Percentiles rank a stretch among this genome's conserved stretches.
Evolutionary conservation across 2,888 invertebrate species (phyloP).

Genomic region (Hyalella azteca): DNA sequence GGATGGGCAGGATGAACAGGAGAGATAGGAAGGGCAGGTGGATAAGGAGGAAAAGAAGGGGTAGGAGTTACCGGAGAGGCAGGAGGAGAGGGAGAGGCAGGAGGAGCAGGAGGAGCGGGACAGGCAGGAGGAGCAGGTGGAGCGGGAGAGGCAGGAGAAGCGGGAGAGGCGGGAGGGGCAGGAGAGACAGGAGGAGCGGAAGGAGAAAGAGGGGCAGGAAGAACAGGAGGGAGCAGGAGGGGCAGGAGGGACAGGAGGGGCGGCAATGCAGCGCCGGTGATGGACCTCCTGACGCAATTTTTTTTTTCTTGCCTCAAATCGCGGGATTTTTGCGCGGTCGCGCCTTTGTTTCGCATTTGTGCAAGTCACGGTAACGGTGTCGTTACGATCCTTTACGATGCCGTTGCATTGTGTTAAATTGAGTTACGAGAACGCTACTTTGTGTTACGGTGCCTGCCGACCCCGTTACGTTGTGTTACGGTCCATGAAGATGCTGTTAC

Average conservation of each 20-base stretch:
- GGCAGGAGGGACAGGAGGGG: too few relatives aligned
- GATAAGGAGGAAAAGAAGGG: too few relatives aligned
- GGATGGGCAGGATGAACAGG: not conserved
- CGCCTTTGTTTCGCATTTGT: not conserved
- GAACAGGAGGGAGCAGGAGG: not conserved
- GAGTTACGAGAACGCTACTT: too few relatives aligned
- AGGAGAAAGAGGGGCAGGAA: constrained; percentile 1
- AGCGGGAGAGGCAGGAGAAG: not conserved
- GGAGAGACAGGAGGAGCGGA: not conserved
- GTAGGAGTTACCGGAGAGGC: constrained; percentile 4
- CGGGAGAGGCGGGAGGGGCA: not conserved
- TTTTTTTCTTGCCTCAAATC: too few relatives aligned
- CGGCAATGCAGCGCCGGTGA: not conserved
- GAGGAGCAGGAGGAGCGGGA: not conserved
- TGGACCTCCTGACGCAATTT: too few relatives aligned
- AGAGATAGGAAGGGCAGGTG: constrained; percentile 28
- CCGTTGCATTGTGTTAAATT: too few relatives aligned
- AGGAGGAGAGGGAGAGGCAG: constrained; percentile 30
- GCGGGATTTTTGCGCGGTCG: not conserved
- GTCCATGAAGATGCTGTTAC: too few relatives aligned
- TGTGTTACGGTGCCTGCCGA: too few relatives aligned
- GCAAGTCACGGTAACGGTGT: constrained; percentile 10
- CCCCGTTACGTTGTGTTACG: too few relatives aligned
- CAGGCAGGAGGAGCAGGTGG: not conserved
- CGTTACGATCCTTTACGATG: too few relatives aligned